phyloP scores from a whole-genome alignment of 1,140 invertebrate genomes.

The Bombus superbus region DNA sequence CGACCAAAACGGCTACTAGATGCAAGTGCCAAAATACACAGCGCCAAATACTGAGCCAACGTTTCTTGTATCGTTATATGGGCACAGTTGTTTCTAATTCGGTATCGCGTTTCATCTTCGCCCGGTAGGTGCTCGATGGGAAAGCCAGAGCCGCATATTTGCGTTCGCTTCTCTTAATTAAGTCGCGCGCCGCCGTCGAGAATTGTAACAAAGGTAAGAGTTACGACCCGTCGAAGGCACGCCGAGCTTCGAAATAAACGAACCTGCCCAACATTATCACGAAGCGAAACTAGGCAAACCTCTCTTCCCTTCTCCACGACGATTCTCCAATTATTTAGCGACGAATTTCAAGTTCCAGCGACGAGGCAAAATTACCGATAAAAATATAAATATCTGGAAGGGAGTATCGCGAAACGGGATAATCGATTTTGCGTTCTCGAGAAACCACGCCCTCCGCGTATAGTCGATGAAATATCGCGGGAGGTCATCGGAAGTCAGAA shows the following conservation, averaged over 20 bases:
- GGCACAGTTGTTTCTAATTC: conserved; percentile 47
- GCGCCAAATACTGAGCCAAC: conserved; percentile 52
- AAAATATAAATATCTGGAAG: neutral
- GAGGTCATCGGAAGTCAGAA: conserved; percentile 40
- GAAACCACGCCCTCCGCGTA: neutral
- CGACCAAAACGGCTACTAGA: conserved; percentile 69
- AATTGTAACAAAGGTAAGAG: too few species aligned
- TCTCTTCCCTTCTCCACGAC: too few species aligned
- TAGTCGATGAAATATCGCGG: conserved; percentile 28
- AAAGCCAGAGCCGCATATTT: neutral
- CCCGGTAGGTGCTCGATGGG: conserved; percentile 7
- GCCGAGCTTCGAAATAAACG: too few species aligned
- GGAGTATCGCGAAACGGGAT: neutral
- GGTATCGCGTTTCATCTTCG: conserved; percentile 41
- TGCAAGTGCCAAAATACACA: conserved; percentile 52
- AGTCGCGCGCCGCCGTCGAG: too few species aligned
- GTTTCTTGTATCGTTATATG: conserved; percentile 53
- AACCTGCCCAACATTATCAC: too few species aligned
- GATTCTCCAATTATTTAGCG: too few species aligned
- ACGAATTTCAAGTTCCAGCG: neutral
- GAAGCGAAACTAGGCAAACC: too few species aligned
- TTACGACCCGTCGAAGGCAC: too few species aligned
- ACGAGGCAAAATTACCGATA: neutral
- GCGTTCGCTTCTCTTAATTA: too few species aligned
- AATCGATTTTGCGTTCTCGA: neutral